Conservation (phyloP, 2,888 invertebrate species). For the Alentia gelatinosa region DNA sequence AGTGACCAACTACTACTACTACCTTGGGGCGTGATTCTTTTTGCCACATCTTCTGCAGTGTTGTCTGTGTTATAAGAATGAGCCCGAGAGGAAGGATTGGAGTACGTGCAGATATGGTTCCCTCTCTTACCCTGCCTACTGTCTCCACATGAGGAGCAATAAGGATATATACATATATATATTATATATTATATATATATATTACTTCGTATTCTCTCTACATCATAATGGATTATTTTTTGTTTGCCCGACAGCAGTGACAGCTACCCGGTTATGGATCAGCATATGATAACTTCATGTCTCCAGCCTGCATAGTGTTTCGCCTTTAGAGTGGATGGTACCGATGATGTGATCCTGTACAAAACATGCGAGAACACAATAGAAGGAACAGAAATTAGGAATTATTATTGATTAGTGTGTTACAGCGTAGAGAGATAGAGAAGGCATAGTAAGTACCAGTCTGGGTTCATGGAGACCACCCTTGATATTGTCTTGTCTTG, state of each 20-base stretch:
- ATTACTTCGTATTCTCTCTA: constrained; percentile 43
- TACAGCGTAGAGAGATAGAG: background rate
- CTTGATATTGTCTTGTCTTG: background rate
- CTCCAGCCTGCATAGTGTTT: background rate
- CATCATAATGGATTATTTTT: constrained; percentile 45
- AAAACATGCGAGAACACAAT: background rate
- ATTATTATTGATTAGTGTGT: background rate
- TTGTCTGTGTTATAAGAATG: constrained; percentile 36
- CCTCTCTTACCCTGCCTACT: constrained; percentile 14
- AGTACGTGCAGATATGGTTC: constrained; percentile 28
- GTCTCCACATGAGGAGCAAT: background rate
- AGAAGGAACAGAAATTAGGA: constrained; percentile 35
- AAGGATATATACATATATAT: constrained; percentile 24
- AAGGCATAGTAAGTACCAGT: constrained; percentile 9
- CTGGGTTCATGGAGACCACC: background rate
- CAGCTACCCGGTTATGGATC: constrained; percentile 35
- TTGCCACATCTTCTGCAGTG: constrained; percentile 23
- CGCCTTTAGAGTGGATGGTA: constrained; percentile 38
- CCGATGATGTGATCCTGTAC: constrained; percentile 8
- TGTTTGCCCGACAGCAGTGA: constrained; percentile 37
- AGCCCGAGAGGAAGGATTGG: constrained; percentile 9
- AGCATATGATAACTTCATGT: background rate
- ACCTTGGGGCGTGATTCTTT: constrained; percentile 33
- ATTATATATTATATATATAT: constrained; percentile 5
- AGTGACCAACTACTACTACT: constrained; percentile 36